A percentile compares a stretch with the other conserved stretches of the same genome.
phyloP scores from a whole-genome alignment of 2,888 invertebrate species.

The Nycteola revayana region DNA sequence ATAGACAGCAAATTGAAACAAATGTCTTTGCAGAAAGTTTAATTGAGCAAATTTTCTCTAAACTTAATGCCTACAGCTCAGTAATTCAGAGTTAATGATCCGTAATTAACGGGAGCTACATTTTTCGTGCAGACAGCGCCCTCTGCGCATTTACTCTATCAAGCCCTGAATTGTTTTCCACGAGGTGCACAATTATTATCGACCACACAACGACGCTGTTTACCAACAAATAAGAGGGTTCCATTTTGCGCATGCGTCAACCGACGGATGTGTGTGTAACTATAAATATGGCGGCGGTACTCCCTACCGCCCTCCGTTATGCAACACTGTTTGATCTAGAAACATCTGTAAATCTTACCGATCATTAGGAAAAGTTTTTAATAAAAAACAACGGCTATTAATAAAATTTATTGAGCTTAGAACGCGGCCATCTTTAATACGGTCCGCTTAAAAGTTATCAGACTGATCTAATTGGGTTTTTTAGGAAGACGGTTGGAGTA shows the following conservation, averaged over 20 bases:
- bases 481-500: not conserved
- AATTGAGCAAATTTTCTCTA: too few species aligned
- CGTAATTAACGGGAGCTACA: conserved; percentile 14
- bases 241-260: conserved; percentile 44
- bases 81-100: conserved; percentile 20
- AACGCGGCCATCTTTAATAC: conserved; percentile 29
- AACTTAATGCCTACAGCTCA: conserved; percentile 13
- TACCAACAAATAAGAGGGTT: conserved; percentile 51
- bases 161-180: conserved; percentile 41
- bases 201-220: conserved; percentile 54
- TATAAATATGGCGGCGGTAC: conserved; percentile 53
- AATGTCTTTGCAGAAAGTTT: too few species aligned
- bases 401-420: conserved; percentile 14
- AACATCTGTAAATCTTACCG: conserved; percentile 49
- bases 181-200: conserved; percentile 51
- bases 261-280: conserved; percentile 34
- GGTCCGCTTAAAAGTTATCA: conserved; percentile 20
- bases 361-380: conserved; percentile 35
- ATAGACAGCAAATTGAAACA: too few species aligned
- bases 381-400: conserved; percentile 35
- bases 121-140: conserved; percentile 21
- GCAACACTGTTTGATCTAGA: conserved; percentile 62
- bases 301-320: conserved; percentile 58
- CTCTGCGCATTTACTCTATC: conserved; percentile 30
- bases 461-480: conserved; percentile 9